Percentiles rank a stretch among this genome's conserved stretches.
Conservation (phyloP, 2,113 vertebrate species). For the Xiphophorus couchianus region DNA sequence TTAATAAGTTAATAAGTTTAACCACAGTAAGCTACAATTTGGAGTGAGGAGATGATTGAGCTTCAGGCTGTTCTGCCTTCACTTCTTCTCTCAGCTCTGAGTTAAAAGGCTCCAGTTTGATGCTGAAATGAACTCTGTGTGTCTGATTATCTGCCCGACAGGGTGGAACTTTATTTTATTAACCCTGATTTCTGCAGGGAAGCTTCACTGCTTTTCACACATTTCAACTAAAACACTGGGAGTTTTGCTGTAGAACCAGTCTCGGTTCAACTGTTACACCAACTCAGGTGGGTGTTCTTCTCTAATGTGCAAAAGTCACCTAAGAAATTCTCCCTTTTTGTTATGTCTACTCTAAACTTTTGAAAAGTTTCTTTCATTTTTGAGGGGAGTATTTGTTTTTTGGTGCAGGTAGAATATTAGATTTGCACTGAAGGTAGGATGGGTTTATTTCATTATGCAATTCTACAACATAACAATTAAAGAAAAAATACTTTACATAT, state of each 20-base stretch:
- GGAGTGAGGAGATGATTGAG: slow-evolving; percentile 3
- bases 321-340: background rate
- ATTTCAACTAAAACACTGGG: background rate
- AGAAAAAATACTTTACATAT: no score
- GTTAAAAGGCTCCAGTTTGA: slow-evolving; percentile 25
- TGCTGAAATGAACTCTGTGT: slow-evolving; percentile 39
- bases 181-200: slow-evolving; percentile 54
- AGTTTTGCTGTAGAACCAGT: background rate
- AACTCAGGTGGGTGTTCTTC: background rate
- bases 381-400: no score
- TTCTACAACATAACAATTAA: no score
- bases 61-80: slow-evolving; percentile 2
- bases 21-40: background rate
- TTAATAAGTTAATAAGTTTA: slow-evolving; percentile 2
- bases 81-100: slow-evolving; percentile 26
- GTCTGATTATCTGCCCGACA: slow-evolving; percentile 52
- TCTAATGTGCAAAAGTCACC: background rate
- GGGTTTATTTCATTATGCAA: no score
- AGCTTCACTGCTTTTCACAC: slow-evolving; percentile 49
- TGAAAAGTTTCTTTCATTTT: background rate
- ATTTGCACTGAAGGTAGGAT: no score
- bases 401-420: no score
- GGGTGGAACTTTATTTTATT: slow-evolving; percentile 65
- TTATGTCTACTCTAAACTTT: background rate
- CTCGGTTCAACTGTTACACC: background rate